Percentiles rank a stretch among this genome's conserved stretches.
Conservation (phyloP, 2,888 invertebrate genomes). For the Hipparchia sbordonii region DNA sequence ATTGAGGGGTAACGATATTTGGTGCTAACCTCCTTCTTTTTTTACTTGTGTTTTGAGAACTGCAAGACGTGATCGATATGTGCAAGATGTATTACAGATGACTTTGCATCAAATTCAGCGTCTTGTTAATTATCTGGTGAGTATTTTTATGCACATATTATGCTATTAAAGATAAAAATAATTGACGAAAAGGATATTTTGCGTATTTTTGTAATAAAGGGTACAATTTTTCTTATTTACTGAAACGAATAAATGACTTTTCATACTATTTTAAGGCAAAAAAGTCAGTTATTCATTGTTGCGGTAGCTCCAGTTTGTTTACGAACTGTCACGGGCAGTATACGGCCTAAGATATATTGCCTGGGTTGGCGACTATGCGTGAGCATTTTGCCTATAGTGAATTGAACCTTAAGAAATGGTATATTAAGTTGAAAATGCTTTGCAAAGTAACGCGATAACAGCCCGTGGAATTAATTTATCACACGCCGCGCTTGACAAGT, state of each 20-base stretch:
- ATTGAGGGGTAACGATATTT: constrained; percentile 61
- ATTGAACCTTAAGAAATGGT: constrained; percentile 44
- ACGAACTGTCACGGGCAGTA: constrained; percentile 84
- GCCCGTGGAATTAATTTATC: constrained; percentile 83
- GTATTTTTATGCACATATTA: constrained; percentile 44
- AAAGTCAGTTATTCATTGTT: constrained; percentile 64
- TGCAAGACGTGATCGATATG: constrained; percentile 82
- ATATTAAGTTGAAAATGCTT: constrained; percentile 50
- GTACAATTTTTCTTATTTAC: background rate
- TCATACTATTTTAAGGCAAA: constrained; percentile 6
- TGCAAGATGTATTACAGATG: constrained; percentile 81
- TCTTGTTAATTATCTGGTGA: constrained; percentile 72
- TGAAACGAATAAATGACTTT: background rate
- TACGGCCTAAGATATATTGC: constrained; percentile 84
- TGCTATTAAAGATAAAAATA: constrained; percentile 16
- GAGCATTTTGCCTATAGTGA: constrained; percentile 56
- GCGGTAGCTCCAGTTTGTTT: constrained; percentile 83
- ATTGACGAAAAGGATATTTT: constrained; percentile 17
- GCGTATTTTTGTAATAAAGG: background rate
- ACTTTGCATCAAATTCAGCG: constrained; percentile 67
- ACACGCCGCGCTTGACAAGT: constrained; percentile 83
- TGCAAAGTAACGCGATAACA: constrained; percentile 62
- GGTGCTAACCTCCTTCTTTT: constrained; percentile 79
- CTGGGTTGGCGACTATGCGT: constrained; percentile 83
- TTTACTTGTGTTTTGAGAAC: constrained; percentile 78